Conservation (phyloP, 2,797 vertebrate genomes). For the Neosalanx taihuensis region DNA sequence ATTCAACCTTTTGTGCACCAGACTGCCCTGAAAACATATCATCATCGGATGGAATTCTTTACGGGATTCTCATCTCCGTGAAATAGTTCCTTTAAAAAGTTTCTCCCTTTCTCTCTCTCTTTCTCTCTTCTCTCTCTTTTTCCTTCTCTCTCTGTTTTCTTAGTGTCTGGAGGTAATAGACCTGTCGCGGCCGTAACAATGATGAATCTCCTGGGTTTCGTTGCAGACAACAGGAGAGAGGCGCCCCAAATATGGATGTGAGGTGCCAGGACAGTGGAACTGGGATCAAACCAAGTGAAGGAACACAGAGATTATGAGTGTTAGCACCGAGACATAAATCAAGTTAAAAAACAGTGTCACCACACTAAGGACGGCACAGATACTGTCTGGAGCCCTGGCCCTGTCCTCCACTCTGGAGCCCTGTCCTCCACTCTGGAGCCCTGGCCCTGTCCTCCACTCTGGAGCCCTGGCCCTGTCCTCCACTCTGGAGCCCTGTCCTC, state of each 20-base stretch:
- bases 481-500: no score
- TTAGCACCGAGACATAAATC: constrained; percentile 57
- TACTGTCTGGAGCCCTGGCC: constrained; percentile 12
- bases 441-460: no score
- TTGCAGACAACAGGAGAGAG: constrained; percentile 49
- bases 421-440: no score
- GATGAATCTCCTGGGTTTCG: constrained; percentile 69
- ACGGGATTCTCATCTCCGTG: constrained; percentile 38
- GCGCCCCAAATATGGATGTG: constrained; percentile 61
- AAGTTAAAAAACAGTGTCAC: constrained; percentile 39
- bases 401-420: no score
- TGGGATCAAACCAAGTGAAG: constrained; percentile 53
- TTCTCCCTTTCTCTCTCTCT: constrained; percentile 17
- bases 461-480: no score
- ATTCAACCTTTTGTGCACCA: neutral
- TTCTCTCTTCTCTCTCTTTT: constrained; percentile 25
- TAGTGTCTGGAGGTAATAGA: constrained; percentile 74
- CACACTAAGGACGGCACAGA: constrained; percentile 38
- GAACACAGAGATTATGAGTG: constrained; percentile 54
- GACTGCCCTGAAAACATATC: neutral
- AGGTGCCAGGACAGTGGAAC: constrained; percentile 34
- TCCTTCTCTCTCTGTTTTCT: constrained; percentile 58
- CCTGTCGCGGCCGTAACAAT: constrained; percentile 73
- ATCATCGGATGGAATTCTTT: neutral
- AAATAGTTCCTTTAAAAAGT: constrained; percentile 54